phyloP scores from a whole-genome alignment of 2,888 invertebrate genomes.

The Euzophera pinguis region DNA sequence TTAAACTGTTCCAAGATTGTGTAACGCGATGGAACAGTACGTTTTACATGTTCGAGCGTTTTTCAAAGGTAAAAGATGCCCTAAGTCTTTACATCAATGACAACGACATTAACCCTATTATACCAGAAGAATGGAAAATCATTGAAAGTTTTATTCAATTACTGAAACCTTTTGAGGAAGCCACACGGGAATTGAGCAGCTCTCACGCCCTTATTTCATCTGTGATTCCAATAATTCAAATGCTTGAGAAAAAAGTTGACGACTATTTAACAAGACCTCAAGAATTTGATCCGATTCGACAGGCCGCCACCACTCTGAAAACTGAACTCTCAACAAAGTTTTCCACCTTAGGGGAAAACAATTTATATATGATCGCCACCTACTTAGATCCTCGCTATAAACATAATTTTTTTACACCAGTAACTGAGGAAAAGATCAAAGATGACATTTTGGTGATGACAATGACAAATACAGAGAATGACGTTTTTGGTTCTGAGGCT shows the following conservation, averaged over 20 bases:
- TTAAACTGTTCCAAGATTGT: constrained; percentile 30
- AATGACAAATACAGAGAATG: background rate
- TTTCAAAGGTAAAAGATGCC: constrained; percentile 27
- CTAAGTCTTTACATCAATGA: constrained; percentile 24
- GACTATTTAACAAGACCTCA: constrained; percentile 26
- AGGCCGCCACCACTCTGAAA: constrained; percentile 15
- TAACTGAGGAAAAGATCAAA: constrained; percentile 27
- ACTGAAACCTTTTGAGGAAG: constrained; percentile 26
- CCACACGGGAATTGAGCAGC: constrained; percentile 28
- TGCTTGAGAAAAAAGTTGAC: constrained; percentile 26
- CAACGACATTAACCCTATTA: too few species aligned
- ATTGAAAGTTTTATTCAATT: too few species aligned
- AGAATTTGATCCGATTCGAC: constrained; percentile 24
- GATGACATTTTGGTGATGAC: constrained; percentile 13
- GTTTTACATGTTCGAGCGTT: constrained; percentile 28
- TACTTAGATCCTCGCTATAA: constrained; percentile 34
- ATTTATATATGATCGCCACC: constrained; percentile 28
- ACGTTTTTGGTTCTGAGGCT: background rate
- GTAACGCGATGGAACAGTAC: constrained; percentile 32
- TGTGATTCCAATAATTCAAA: constrained; percentile 28
- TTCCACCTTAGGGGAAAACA: constrained; percentile 28
- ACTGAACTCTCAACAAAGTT: constrained; percentile 23
- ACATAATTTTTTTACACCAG: constrained; percentile 25
- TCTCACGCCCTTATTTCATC: constrained; percentile 27
- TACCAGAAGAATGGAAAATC: too few species aligned